Evolutionary conservation across 2,797 vertebrate species (phyloP).

Genomic region (Hylomyscus alleni): DNA sequence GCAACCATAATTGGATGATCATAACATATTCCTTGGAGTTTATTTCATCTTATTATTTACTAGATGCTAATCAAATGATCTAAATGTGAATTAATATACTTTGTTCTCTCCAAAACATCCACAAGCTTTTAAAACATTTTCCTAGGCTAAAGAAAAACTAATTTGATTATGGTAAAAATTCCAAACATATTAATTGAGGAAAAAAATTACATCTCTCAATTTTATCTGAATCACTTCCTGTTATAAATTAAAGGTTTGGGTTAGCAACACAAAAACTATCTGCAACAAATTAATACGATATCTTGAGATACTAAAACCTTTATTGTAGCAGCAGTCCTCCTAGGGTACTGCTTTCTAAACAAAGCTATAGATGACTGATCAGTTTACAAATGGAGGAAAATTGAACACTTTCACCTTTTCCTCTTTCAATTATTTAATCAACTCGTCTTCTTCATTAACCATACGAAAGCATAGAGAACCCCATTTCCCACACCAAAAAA

Average conservation of each 20-base stretch:
- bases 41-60: neutral
- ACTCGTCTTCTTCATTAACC: slow-evolving; percentile 53
- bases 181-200: neutral
- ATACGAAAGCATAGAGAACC: slow-evolving; percentile 54
- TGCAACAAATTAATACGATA: neutral
- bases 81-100: slow-evolving; percentile 17
- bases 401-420: neutral
- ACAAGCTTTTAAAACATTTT: slow-evolving; percentile 7
- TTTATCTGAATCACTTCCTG: neutral
- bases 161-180: neutral
- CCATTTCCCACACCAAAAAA: slow-evolving; percentile 45
- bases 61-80: neutral
- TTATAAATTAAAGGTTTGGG: neutral
- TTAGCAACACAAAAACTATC: neutral
- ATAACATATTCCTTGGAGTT: neutral
- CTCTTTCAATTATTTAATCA: neutral
- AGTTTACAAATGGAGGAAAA: neutral
- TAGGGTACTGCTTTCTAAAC: neutral
- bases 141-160: neutral
- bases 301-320: neutral
- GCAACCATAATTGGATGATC: neutral
- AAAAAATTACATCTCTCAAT: neutral
- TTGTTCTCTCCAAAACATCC: neutral
- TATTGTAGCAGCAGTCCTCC: neutral
- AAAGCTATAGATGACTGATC: neutral